Evolutionary conservation across 2,113 vertebrate genomes (phyloP), one percentile per base, ranked within the genome.

Genomic region (Calyptomena viridis): DNA sequence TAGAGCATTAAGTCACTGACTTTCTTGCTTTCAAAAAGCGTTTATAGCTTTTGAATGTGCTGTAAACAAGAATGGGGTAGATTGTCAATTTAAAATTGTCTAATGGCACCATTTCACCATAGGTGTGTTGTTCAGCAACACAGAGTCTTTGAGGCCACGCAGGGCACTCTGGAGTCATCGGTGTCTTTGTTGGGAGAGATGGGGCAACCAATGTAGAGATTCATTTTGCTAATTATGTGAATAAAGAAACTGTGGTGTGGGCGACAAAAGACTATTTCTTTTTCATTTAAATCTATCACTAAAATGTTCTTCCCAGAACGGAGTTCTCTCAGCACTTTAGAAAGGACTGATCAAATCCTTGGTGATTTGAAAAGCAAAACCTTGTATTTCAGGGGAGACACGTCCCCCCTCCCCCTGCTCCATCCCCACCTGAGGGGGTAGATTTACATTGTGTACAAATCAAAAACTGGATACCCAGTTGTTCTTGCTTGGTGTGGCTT

Each of bases 171-270:
- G 80, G 88, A 95, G 68, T 94, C 92, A 83, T 90, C 44, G 7
- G 55, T 84, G 93, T 92, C 88, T 97, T 87, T 97, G 74, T 84
- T 97, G 59, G 78, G 81, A 94, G 88, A 87, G 69, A 81, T 17
- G 18, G 67, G 60, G 89, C 81, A 95, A 55, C 91, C 84, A 93
- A 53, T 82, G 81, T 27, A 85, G 72, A 93, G 63, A 94, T 95
- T 94, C 30, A 90, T 97, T 95, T 92, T 93, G 81, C 94, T 97
- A 95, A 95, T 96, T 95, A 87, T 2, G 18, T 91, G 83, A 93
- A 94, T 95, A 96, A 96, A 97, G 81, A 62, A 97, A 85, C 17
- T 40, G 39, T 30, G 49, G 37, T 50, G 71, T 62, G 68, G 63
- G 40, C 92, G 69, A 81, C 81, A 94, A 96, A 97, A 90, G 76